These are phyloP conservation scores for Salticus scenicus DNA, from an alignment of 2,888 invertebrate species.

Conservation along the genomic window DNA sequence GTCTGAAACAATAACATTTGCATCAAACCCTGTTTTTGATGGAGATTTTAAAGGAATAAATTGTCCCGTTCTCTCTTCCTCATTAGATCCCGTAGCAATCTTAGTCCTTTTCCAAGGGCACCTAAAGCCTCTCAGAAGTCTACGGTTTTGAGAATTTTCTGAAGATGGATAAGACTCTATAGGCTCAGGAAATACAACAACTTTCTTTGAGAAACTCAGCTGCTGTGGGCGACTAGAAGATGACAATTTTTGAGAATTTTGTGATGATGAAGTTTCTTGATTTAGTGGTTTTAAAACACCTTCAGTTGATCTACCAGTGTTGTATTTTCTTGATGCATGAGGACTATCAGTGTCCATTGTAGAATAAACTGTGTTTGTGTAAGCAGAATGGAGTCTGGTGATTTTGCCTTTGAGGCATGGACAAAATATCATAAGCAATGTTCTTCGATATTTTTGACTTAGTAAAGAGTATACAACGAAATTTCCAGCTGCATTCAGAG, in stretches of 20 bases:
- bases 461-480: conserved; percentile 86
- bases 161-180: neutral
- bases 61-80: conserved; percentile 46
- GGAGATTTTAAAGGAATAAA: conserved; percentile 58
- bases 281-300: neutral
- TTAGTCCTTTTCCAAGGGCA: conserved; percentile 60
- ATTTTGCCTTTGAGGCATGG: conserved; percentile 70
- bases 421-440: conserved; percentile 76
- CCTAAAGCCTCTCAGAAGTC: conserved; percentile 50
- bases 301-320: neutral
- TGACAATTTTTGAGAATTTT: neutral
- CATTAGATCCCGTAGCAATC: conserved; percentile 25
- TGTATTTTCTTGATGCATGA: conserved; percentile 33
- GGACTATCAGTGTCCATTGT: conserved; percentile 56
- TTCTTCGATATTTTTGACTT: conserved; percentile 84
- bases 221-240: conserved; percentile 4
- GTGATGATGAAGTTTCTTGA: too few species aligned
- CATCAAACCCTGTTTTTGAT: conserved; percentile 9
- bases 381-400: conserved; percentile 54
- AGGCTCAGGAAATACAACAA: conserved; percentile 31
- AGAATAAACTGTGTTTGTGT: conserved; percentile 58
- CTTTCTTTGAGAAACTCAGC: conserved; percentile 56
- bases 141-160: conserved; percentile 18
- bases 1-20: neutral
- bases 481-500: conserved; percentile 85